These are phyloP conservation scores for Sisyra nigra DNA, from an alignment of 2,888 invertebrate species.

Conservation along the genomic window DNA sequence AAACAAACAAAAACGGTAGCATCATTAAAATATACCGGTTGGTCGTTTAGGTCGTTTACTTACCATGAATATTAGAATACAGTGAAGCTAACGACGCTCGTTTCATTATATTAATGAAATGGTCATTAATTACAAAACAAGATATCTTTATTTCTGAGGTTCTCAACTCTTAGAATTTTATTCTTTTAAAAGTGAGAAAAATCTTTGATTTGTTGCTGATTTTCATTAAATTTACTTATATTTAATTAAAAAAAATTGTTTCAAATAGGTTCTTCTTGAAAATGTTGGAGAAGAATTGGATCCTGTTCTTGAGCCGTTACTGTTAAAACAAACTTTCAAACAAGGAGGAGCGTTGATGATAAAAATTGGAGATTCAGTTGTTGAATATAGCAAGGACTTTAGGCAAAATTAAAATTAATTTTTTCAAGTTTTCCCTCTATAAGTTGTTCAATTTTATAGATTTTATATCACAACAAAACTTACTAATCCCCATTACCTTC, in stretches of 20 bases:
- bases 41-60: too few species aligned
- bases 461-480: slow-evolving; percentile 88
- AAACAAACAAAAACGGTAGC: too few species aligned
- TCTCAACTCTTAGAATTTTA: too few species aligned
- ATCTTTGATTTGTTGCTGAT: not conserved
- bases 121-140: too few species aligned
- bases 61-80: too few species aligned
- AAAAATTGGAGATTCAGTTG: slow-evolving; percentile 77
- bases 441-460: slow-evolving; percentile 26
- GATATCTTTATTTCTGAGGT: too few species aligned
- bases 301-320: slow-evolving; percentile 74
- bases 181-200: too few species aligned
- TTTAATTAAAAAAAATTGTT: not conserved
- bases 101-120: too few species aligned
- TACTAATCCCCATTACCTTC: slow-evolving; percentile 85
- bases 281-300: slow-evolving; percentile 86
- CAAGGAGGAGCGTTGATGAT: slow-evolving; percentile 78
- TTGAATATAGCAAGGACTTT: slow-evolving; percentile 78
- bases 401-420: slow-evolving; percentile 30
- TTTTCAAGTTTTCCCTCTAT: not conserved
- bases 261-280: slow-evolving; percentile 59
- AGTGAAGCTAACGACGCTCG: too few species aligned
- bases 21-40: too few species aligned
- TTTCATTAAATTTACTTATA: not conserved
- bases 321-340: slow-evolving; percentile 81